phyloP scores from a whole-genome alignment of 2,888 invertebrate species.

The Lepidocyrtoides sp. region DNA sequence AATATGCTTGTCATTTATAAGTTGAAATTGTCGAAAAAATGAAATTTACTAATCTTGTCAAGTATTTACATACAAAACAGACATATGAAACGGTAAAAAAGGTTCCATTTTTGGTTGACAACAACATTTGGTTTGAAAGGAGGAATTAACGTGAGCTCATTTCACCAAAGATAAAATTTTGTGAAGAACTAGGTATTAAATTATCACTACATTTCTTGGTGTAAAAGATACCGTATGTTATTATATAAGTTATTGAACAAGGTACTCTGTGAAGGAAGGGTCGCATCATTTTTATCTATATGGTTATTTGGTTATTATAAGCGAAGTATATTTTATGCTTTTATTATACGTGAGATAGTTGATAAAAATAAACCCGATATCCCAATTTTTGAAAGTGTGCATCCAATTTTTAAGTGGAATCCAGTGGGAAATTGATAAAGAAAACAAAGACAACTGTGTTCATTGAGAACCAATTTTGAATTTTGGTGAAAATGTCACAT shows the following conservation, averaged over 20 bases:
- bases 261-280: too few species aligned
- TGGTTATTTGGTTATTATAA: too few species aligned
- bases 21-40: too few species aligned
- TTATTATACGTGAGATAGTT: not conserved
- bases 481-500: slow-evolving; percentile 2
- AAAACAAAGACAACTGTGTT: slow-evolving; percentile 59
- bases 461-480: not conserved
- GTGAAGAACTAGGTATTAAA: too few species aligned
- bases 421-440: slow-evolving; percentile 53
- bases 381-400: not conserved
- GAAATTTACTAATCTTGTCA: slow-evolving; percentile 59
- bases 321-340: too few species aligned
- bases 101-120: not conserved
- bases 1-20: too few species aligned
- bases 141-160: not conserved
- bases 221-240: not conserved
- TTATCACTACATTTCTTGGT: too few species aligned
- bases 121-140: not conserved
- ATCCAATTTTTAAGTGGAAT: slow-evolving; percentile 57
- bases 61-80: slow-evolving; percentile 61
- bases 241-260: not conserved
- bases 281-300: too few species aligned
- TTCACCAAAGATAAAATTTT: not conserved
- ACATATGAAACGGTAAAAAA: slow-evolving; percentile 37
- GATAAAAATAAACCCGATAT: not conserved